These are phyloP conservation scores for Isoperla grammatica DNA, from an alignment of 2,888 invertebrate genomes.

Conservation along the genomic window DNA sequence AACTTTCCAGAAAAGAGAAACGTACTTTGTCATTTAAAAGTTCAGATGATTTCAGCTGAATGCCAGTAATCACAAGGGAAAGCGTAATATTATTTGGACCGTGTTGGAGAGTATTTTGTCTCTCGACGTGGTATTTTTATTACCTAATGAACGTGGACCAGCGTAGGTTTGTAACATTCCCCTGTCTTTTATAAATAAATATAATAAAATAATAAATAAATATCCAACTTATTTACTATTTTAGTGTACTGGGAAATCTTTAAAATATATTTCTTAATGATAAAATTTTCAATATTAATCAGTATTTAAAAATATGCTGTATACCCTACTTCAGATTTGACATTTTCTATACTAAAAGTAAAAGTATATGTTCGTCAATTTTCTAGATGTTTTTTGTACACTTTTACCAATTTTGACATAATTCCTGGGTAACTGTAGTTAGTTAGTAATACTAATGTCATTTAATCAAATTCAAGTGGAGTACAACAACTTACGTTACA, in stretches of 20 bases:
- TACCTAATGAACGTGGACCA: constrained; percentile 7
- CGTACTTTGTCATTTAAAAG: too few relatives aligned
- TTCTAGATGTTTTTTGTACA: constrained; percentile 14
- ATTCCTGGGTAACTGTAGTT: too few relatives aligned
- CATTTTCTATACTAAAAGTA: not conserved
- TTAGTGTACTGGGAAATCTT: constrained; percentile 2
- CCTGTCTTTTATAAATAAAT: constrained; percentile 14
- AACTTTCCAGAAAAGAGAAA: not conserved
- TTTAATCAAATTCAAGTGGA: too few relatives aligned
- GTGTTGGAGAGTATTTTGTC: too few relatives aligned
- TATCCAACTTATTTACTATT: too few relatives aligned
- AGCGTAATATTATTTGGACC: too few relatives aligned
- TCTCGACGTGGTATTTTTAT: too few relatives aligned
- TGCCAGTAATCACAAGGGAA: too few relatives aligned
- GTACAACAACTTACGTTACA: too few relatives aligned
- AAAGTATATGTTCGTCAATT: constrained; percentile 1
- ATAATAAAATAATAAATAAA: not conserved
- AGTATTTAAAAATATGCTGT: constrained; percentile 1
- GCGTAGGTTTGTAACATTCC: constrained; percentile 8
- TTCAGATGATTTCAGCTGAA: too few relatives aligned
- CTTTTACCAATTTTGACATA: too few relatives aligned
- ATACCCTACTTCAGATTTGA: not conserved
- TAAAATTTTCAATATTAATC: not conserved
- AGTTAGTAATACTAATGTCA: too few relatives aligned
- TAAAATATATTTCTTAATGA: constrained; percentile 13